Conservation (phyloP, 2,888 invertebrate species). For the Drosophila nr. medialis region DNA sequence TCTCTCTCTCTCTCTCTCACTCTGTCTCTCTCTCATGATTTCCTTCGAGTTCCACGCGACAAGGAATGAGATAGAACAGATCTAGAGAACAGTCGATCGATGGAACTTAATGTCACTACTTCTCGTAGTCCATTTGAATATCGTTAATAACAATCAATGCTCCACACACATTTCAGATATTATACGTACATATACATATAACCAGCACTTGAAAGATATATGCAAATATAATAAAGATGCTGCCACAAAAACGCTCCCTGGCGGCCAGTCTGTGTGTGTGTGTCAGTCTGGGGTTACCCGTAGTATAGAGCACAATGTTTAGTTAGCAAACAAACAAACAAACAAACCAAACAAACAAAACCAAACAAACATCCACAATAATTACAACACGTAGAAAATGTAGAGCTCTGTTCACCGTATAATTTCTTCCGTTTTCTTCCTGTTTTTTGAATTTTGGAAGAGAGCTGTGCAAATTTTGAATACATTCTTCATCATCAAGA, state of each 20-base stretch:
- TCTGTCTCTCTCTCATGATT: conserved; percentile 21
- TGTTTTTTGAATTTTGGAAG: conserved; percentile 34
- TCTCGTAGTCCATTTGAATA: conserved; percentile 40
- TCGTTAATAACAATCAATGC: conserved; percentile 45
- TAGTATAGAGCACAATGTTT: conserved; percentile 26
- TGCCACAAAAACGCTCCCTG: conserved; percentile 50
- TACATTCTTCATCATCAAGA: conserved; percentile 41
- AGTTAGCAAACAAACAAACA: conserved; percentile 14
- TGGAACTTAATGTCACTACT: conserved; percentile 30
- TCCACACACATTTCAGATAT: conserved; percentile 26
- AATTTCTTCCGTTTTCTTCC: conserved; percentile 22
- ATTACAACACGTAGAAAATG: conserved; percentile 13
- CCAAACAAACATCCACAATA: neutral
- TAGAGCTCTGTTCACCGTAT: conserved; percentile 21
- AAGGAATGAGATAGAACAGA: conserved; percentile 10
- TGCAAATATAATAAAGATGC: conserved; percentile 65
- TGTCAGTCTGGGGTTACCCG: conserved; percentile 40
- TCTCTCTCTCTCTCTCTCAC: conserved; percentile 4
- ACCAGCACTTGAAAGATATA: conserved; percentile 65
- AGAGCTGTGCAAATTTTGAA: conserved; percentile 64
- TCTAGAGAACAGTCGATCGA: conserved; percentile 38
- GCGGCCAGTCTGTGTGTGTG: conserved; percentile 45
- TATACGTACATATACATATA: conserved; percentile 2
- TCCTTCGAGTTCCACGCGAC: conserved; percentile 16
- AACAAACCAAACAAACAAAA: conserved; percentile 13